These are phyloP conservation scores for Lasioglossum villosulum DNA, from an alignment of 2,888 invertebrate genomes.

Conservation along the genomic window DNA sequence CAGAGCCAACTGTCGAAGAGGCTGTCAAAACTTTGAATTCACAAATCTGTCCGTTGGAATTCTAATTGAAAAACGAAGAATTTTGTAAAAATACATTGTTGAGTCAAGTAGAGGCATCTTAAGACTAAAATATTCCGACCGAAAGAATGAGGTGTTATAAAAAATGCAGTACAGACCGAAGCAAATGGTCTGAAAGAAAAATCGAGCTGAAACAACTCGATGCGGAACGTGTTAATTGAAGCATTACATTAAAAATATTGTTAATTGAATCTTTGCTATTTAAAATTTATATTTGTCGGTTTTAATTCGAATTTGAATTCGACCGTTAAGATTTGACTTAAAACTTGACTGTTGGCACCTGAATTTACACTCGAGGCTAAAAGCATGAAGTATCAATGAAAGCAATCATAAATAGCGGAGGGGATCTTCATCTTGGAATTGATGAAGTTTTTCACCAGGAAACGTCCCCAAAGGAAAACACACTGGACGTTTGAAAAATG, in stretches of 20 bases:
- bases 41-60: background rate
- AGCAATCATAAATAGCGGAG: background rate
- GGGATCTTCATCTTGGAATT: background rate
- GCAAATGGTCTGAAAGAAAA: no score
- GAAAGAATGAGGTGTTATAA: no score
- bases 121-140: no score
- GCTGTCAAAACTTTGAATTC: background rate
- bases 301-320: background rate
- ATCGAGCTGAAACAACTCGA: no score
- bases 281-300: background rate
- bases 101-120: no score
- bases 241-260: no score
- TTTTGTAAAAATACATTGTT: no score
- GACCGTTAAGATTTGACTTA: background rate
- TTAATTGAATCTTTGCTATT: no score
- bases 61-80: no score
- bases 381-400: no score
- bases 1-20: background rate
- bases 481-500: conserved; percentile 23
- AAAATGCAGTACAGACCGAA: no score
- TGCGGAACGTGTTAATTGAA: no score
- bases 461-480: background rate
- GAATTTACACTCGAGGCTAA: background rate
- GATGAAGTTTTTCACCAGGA: background rate
- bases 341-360: background rate